These are phyloP conservation scores for Aphidius ervi DNA, from an alignment of 1,140 invertebrate genomes.

Conservation along the genomic window DNA sequence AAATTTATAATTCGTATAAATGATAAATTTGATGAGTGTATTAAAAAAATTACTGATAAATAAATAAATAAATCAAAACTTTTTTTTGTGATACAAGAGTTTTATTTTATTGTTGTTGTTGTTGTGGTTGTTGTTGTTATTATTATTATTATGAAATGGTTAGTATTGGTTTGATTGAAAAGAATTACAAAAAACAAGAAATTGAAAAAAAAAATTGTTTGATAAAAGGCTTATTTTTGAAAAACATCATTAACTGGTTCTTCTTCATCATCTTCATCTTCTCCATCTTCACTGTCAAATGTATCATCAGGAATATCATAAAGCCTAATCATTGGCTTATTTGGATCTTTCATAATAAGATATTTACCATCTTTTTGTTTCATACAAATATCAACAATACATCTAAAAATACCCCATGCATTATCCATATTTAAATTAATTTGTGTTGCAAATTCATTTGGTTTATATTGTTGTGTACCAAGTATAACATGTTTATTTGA, in stretches of 20 bases:
- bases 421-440: slow-evolving; percentile 99
- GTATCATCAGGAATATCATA: slow-evolving; percentile 98
- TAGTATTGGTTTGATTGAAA: too few species aligned
- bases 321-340: slow-evolving; percentile 93
- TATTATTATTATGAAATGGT: too few species aligned
- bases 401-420: slow-evolving; percentile 97
- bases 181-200: too few species aligned
- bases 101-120: too few species aligned
- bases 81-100: too few species aligned
- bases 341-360: slow-evolving; percentile 98
- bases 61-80: too few species aligned
- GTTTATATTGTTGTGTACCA: slow-evolving; percentile 98
- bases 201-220: neutral
- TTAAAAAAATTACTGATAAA: too few species aligned
- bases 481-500: slow-evolving; percentile 96
- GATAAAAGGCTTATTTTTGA: slow-evolving; percentile 39
- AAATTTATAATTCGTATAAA: too few species aligned
- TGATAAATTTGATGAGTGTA: too few species aligned
- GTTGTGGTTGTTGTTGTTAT: too few species aligned
- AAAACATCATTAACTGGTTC: slow-evolving; percentile 60
- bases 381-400: slow-evolving; percentile 97
- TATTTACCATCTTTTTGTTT: slow-evolving; percentile 97
- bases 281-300: slow-evolving; percentile 95
- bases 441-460: slow-evolving; percentile 96
- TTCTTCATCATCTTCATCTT: slow-evolving; percentile 79